Evolutionary conservation across 2,888 invertebrate species (phyloP).

Genomic region (Terebella lapidaria): DNA sequence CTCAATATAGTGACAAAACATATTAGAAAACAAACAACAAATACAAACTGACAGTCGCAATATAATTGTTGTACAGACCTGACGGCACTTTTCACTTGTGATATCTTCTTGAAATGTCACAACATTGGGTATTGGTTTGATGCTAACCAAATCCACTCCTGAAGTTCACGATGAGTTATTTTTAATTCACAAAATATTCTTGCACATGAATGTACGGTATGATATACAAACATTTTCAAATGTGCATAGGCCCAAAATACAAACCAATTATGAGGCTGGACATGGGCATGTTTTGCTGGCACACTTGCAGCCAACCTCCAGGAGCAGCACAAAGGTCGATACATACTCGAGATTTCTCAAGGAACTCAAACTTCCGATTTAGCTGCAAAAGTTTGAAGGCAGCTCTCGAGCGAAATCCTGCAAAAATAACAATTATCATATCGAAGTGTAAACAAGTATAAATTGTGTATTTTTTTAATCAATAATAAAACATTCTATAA

Average conservation of each 20-base stretch:
- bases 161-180: background rate
- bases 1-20: background rate
- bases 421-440: conserved; percentile 16
- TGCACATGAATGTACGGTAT: too few relatives aligned
- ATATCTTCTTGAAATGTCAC: conserved; percentile 90
- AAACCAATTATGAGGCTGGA: conserved; percentile 83
- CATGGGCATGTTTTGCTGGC: conserved; percentile 93
- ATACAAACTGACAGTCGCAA: background rate
- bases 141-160: conserved; percentile 92
- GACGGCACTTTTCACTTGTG: conserved; percentile 84
- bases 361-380: conserved; percentile 93
- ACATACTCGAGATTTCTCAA: conserved; percentile 91
- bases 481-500: too few relatives aligned
- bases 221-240: too few relatives aligned
- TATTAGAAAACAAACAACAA: background rate
- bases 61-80: conserved; percentile 34
- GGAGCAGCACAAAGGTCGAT: conserved; percentile 98
- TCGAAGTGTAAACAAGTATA: conserved; percentile 9
- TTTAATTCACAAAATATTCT: background rate
- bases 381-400: conserved; percentile 99
- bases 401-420: conserved; percentile 93
- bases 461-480: too few relatives aligned
- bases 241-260: conserved; percentile 8
- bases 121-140: conserved; percentile 83
- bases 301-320: conserved; percentile 98